phyloP scores from a whole-genome alignment of 1,140 invertebrate species.

The Drosophila albomicans region DNA sequence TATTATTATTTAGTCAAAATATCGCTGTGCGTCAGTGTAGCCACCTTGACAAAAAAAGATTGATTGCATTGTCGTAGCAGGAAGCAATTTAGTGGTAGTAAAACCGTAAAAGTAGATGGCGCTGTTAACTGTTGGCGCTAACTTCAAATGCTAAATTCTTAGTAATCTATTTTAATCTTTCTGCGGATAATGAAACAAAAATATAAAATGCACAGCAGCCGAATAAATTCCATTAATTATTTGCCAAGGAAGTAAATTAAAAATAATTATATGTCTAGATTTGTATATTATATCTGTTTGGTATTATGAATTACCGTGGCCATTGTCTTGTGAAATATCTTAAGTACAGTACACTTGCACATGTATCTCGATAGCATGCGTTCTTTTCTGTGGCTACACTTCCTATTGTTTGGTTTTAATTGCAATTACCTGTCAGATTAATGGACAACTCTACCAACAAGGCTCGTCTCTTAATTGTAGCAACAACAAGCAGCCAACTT shows the following conservation, averaged over 20 bases:
- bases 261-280: neutral
- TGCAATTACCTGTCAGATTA: conserved; percentile 58
- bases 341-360: conserved; percentile 20
- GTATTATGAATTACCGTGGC: neutral
- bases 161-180: too few species aligned
- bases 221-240: too few species aligned
- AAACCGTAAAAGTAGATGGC: too few species aligned
- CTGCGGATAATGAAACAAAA: too few species aligned
- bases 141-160: neutral
- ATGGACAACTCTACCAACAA: conserved; percentile 36
- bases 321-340: conserved; percentile 33
- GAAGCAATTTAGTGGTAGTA: neutral
- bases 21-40: conserved; percentile 1
- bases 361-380: conserved; percentile 24
- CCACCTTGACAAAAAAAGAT: neutral
- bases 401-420: conserved; percentile 49
- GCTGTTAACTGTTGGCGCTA: neutral
- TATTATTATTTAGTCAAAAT: conserved; percentile 3
- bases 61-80: neutral
- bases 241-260: neutral
- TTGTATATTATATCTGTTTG: neutral
- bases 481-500: conserved; percentile 31
- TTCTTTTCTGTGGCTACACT: conserved; percentile 25
- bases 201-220: too few species aligned
- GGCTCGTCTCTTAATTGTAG: conserved; percentile 39